Percentiles rank a stretch among this genome's conserved stretches.
Conservation (phyloP, 1,140 invertebrate genomes). For the Pemphigus obesinymphae region DNA sequence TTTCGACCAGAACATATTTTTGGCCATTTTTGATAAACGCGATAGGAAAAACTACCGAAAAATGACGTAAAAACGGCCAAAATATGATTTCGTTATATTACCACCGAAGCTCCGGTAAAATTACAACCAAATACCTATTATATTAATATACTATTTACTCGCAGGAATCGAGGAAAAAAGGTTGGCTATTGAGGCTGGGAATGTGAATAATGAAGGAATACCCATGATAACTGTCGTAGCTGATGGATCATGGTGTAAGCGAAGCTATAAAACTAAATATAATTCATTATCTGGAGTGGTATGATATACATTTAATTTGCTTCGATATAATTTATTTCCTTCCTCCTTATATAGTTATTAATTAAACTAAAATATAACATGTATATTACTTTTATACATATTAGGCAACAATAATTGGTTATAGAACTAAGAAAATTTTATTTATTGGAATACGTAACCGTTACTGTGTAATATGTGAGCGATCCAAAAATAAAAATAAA, state of each 20-base stretch:
- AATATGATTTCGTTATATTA: no score
- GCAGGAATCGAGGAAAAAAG: slow-evolving; percentile 44
- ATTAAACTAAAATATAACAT: neutral
- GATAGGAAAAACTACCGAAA: no score
- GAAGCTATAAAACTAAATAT: slow-evolving; percentile 48
- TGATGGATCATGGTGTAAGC: slow-evolving; percentile 48
- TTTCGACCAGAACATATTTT: no score
- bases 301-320: neutral
- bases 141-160: no score
- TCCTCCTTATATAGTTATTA: no score
- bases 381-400: neutral
- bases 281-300: slow-evolving; percentile 47
- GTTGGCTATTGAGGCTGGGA: slow-evolving; percentile 43
- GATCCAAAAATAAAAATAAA: neutral
- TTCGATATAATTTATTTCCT: neutral
- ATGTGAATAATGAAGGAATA: slow-evolving; percentile 43
- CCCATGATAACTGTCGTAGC: slow-evolving; percentile 48
- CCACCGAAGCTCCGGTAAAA: no score
- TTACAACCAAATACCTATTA: no score
- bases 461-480: neutral
- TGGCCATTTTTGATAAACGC: no score
- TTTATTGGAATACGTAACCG: neutral
- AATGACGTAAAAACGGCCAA: no score
- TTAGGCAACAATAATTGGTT: neutral
- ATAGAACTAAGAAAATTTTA: neutral